A percentile compares a stretch with the other conserved stretches of the same genome.
These are phyloP conservation scores for Gobio gobio DNA, from an alignment of 2,113 vertebrate species.

Conservation along the genomic window DNA sequence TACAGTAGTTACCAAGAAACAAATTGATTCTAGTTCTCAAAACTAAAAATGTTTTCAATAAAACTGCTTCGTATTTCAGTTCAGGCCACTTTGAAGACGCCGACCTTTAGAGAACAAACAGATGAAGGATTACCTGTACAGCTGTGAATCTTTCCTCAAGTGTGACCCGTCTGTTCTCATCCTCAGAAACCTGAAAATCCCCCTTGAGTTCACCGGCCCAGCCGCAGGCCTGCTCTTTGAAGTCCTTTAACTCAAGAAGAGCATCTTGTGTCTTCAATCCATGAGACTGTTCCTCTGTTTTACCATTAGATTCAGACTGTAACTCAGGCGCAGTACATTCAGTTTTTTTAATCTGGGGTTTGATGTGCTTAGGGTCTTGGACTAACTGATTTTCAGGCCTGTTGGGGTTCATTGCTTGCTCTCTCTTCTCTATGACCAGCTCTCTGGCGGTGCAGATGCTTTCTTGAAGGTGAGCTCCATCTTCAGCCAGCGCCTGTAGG, in stretches of 20 bases:
- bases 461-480: constrained; percentile 64
- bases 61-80: not conserved
- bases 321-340: not conserved
- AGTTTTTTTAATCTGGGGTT: not conserved
- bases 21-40: not conserved
- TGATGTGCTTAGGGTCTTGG: not conserved
- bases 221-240: constrained; percentile 26
- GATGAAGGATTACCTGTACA: constrained; percentile 34
- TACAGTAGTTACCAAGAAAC: not conserved
- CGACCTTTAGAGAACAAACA: not conserved
- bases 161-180: constrained; percentile 1
- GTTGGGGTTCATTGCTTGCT: constrained; percentile 63
- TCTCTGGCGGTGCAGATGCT: constrained; percentile 74
- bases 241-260: constrained; percentile 28
- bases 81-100: not conserved
- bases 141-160: constrained; percentile 16
- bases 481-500: constrained; percentile 75
- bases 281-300: not conserved
- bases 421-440: constrained; percentile 81
- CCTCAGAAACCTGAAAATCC: constrained; percentile 30
- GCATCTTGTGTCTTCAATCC: not conserved
- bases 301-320: not conserved
- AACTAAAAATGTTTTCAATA: not conserved
- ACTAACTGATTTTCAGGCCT: not conserved
- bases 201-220: constrained; percentile 33